Conservation (phyloP, 1,140 invertebrate genomes). For the Drosophila orosa region DNA sequence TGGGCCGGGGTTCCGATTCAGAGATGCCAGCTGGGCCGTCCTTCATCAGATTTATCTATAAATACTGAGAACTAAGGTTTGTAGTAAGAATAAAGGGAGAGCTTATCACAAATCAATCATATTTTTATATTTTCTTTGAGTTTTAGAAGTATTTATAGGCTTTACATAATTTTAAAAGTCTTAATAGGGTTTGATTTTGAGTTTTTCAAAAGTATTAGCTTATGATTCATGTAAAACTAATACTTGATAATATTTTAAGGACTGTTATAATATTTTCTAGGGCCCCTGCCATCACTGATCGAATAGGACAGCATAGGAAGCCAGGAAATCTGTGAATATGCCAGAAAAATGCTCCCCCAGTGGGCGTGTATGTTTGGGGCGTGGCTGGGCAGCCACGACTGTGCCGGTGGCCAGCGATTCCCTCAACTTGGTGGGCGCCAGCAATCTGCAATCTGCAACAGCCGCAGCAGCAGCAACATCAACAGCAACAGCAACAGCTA, state of each 20-base stretch:
- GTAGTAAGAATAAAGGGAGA: not conserved
- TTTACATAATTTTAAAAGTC: not conserved
- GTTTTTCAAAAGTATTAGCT: not conserved
- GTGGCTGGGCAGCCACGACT: constrained; percentile 67
- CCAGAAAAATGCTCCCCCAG: constrained; percentile 54
- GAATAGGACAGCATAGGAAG: constrained; percentile 1
- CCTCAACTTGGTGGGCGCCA: constrained; percentile 69
- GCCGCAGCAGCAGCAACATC: constrained; percentile 10
- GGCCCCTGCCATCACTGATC: constrained; percentile 13
- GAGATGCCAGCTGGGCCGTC: constrained; percentile 11
- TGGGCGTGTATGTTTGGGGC: constrained; percentile 59
- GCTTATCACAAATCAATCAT: not conserved
- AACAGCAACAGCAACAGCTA: constrained; percentile 41
- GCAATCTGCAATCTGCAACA: constrained; percentile 48
- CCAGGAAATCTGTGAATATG: constrained; percentile 71
- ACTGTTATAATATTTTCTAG: not conserved
- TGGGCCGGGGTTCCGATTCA: constrained; percentile 21
- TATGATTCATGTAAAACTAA: not conserved
- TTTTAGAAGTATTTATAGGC: not conserved
- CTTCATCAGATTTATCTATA: constrained; percentile 12
- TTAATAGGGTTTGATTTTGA: not conserved
- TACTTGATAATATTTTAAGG: not conserved
- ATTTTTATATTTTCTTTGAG: not conserved
- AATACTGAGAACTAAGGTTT: not conserved
- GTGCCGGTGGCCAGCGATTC: constrained; percentile 61